phyloP scores from a whole-genome alignment of 2,113 vertebrate species.

The Tachysurus vachellii region DNA sequence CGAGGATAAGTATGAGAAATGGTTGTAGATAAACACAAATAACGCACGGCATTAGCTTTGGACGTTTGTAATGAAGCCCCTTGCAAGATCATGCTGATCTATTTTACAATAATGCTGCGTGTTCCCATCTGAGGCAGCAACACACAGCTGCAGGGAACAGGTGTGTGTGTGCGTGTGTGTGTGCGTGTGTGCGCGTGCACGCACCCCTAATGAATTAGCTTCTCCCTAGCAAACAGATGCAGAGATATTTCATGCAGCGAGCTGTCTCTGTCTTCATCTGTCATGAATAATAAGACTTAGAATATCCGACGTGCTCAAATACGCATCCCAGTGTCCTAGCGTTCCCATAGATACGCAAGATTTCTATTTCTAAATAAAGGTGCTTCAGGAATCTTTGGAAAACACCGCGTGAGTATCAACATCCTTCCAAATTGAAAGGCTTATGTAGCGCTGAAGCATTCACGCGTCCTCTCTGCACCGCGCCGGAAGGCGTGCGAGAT shows the following conservation, averaged over 20 bases:
- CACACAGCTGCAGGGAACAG: constrained; percentile 29
- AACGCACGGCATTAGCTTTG: neutral
- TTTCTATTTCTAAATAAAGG: neutral
- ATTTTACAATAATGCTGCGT: constrained; percentile 6
- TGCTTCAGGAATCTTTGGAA: neutral
- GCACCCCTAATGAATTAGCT: constrained; percentile 27
- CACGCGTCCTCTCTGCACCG: neutral
- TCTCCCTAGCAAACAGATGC: constrained; percentile 28
- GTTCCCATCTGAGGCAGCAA: constrained; percentile 17
- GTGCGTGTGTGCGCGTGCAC: neutral
- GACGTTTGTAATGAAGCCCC: constrained; percentile 4
- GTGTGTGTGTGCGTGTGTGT: constrained; percentile 10
- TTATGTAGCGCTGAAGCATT: neutral
- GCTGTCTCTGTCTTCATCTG: constrained; percentile 22
- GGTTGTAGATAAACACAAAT: constrained; percentile 1
- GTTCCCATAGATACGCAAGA: neutral
- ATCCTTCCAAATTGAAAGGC: neutral
- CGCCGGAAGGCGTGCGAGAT: neutral
- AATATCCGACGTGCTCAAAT: neutral
- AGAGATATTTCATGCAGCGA: constrained; percentile 24
- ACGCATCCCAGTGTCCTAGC: neutral
- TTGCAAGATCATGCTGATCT: constrained; percentile 23
- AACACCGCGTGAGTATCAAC: neutral
- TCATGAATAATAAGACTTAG: constrained; percentile 18
- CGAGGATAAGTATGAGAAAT: neutral